Base-by-base conservation (phyloP, 2,113 vertebrate genomes). In the Caloenas nicobarica region DNA sequence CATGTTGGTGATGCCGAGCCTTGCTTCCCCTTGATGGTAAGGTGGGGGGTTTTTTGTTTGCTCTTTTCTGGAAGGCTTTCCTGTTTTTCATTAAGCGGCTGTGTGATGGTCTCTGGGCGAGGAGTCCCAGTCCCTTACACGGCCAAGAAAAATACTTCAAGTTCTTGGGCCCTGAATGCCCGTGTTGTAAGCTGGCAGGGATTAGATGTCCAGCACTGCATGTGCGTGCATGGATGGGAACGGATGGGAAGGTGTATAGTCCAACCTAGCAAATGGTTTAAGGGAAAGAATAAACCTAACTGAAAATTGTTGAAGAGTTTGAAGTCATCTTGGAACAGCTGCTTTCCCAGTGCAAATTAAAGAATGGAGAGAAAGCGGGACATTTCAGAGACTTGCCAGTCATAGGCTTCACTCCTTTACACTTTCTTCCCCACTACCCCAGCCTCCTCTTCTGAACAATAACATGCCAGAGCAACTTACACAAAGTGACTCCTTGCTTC, bases 21-120 rank as follows among this genome's bases (percentile, higher is more conserved):
- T 73, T 58, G 44, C 29, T 85, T 86, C 61, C 64, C 53, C 34
- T 72, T 2, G 13, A 36, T 42, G 54, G 18, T 19, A 46, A 46
- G 44, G 44, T 46, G 44, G 40, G 10, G 40, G 40, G 11, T 40
- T 40, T 40, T 40, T 40, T 40, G 38, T 40, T 40, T 42, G 42
- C n/a, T n/a, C n/a, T n/a, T n/a, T 71, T 57, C 78, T 71, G 87
- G 51, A 23, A 91, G 51, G 42, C 42, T 66, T 92, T 91, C 86
- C 76, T 95, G 84, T 50, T 93, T 96, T 88, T 90, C 73, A n/a
- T 62, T 54, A 86, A 79, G 70, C 76, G 87, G 86, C 69, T 87
- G 44, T 42, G 36, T 70, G 81, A 77, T 1, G 1, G 58, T 87
- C 56, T 87, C 88, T 53, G 73, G 66, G 83, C 82, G 81, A 79